phyloP scores from a whole-genome alignment of 1,140 invertebrate species.

The Scylla paramamosain region DNA sequence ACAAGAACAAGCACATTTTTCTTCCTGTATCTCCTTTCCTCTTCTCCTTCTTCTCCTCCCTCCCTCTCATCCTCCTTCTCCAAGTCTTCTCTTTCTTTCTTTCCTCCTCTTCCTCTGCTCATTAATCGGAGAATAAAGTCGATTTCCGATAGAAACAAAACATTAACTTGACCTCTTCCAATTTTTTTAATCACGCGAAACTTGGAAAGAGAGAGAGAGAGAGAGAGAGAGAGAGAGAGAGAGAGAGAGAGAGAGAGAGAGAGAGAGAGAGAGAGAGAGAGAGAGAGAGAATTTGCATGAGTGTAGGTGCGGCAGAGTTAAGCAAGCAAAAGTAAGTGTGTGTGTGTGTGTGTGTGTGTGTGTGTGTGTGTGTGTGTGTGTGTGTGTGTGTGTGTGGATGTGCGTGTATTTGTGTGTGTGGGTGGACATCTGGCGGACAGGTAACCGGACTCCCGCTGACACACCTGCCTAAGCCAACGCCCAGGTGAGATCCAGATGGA shows the following conservation, averaged over 20 bases:
- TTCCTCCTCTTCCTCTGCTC: neutral
- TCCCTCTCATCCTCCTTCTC: neutral
- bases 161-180: neutral
- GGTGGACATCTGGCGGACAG: neutral
- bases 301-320: neutral
- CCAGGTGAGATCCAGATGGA: neutral
- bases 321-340: neutral
- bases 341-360: conserved; percentile 43
- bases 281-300: neutral
- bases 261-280: neutral
- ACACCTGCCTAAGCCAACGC: neutral
- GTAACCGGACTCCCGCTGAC: neutral
- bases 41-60: neutral
- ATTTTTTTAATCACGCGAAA: neutral
- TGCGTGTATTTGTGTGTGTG: conserved; percentile 38
- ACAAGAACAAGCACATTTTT: neutral
- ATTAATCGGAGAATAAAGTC: neutral
- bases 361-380: conserved; percentile 38
- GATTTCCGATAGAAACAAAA: neutral
- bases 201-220: neutral
- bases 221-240: too few species aligned
- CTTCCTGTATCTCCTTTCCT: neutral
- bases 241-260: too few species aligned
- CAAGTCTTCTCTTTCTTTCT: neutral
- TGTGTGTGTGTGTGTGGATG: conserved; percentile 26